Evolutionary conservation across 1,140 invertebrate species (phyloP).

Genomic region (Ceratosolen solmsi): DNA sequence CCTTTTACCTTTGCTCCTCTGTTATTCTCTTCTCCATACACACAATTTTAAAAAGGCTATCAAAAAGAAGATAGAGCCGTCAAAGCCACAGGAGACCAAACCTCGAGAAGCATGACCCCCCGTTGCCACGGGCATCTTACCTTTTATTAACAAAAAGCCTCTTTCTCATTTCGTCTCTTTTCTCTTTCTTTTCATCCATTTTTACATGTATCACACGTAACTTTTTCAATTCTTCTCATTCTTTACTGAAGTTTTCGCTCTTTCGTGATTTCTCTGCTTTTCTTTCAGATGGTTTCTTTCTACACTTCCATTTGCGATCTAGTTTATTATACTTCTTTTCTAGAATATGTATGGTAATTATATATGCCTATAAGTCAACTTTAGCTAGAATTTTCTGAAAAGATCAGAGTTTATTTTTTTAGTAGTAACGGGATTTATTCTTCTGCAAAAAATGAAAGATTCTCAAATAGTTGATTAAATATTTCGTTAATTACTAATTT

Average conservation of each 20-base stretch:
- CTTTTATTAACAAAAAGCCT: constrained; percentile 73
- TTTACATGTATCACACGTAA: neutral
- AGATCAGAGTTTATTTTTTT: no score
- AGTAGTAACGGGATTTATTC: no score
- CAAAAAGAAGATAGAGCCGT: constrained; percentile 71
- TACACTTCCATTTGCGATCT: constrained; percentile 17
- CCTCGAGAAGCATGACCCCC: constrained; percentile 65
- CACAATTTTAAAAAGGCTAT: constrained; percentile 57
- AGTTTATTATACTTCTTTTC: neutral
- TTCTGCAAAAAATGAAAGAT: no score
- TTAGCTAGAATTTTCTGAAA: no score
- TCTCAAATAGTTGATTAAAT: no score
- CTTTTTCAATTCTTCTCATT: neutral
- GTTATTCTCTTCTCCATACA: neutral
- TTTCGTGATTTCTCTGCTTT: constrained; percentile 19
- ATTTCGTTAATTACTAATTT: constrained; percentile 66
- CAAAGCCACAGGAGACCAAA: constrained; percentile 72
- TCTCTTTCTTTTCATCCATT: constrained; percentile 46
- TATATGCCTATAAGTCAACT: no score
- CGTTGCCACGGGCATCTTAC: constrained; percentile 70
- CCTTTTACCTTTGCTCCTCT: constrained; percentile 54
- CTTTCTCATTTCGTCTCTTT: constrained; percentile 53
- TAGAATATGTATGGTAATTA: no score
- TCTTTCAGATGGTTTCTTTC: constrained; percentile 27
- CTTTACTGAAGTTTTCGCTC: constrained; percentile 10